These are phyloP conservation scores for Baccha elongata DNA, from an alignment of 2,888 invertebrate species.

Conservation along the genomic window DNA sequence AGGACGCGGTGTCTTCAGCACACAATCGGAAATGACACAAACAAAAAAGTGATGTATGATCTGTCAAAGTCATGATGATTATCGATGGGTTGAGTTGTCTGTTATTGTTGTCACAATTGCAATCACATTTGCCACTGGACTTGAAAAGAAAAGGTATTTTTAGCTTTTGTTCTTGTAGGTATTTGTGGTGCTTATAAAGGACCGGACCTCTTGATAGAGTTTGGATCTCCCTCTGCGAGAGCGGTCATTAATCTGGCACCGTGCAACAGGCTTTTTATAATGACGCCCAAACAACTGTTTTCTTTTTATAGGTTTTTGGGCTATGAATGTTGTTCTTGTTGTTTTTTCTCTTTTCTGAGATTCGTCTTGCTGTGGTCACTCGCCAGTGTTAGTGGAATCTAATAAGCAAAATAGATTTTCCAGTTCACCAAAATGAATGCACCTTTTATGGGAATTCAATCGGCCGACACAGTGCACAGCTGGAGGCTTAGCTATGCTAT, in stretches of 20 bases:
- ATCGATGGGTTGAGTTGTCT: slow-evolving; percentile 67
- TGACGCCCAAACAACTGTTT: slow-evolving; percentile 65
- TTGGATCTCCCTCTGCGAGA: slow-evolving; percentile 57
- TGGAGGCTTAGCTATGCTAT: slow-evolving; percentile 59
- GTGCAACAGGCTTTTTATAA: slow-evolving; percentile 53
- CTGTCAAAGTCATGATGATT: slow-evolving; percentile 72
- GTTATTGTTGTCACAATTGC: slow-evolving; percentile 42
- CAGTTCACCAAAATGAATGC: slow-evolving; percentile 30
- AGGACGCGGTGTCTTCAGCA: slow-evolving; percentile 4
- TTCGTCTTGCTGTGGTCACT: slow-evolving; percentile 57
- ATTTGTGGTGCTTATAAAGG: slow-evolving; percentile 5
- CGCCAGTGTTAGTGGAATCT: slow-evolving; percentile 36
- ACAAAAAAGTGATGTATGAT: slow-evolving; percentile 70
- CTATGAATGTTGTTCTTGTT: slow-evolving; percentile 28
- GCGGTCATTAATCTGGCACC: slow-evolving; percentile 68
- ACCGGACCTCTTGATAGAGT: background rate
- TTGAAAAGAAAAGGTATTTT: background rate
- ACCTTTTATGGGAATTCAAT: slow-evolving; percentile 52
- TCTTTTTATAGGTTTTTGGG: slow-evolving; percentile 50
- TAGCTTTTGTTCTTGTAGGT: slow-evolving; percentile 32
- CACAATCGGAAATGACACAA: slow-evolving; percentile 21
- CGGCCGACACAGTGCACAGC: slow-evolving; percentile 53
- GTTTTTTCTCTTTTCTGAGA: slow-evolving; percentile 19
- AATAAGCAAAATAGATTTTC: slow-evolving; percentile 64
- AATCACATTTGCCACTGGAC: slow-evolving; percentile 28